These are phyloP conservation scores for Catostomus latipinnis DNA, from an alignment of 2,797 vertebrate species.

Conservation along the genomic window DNA sequence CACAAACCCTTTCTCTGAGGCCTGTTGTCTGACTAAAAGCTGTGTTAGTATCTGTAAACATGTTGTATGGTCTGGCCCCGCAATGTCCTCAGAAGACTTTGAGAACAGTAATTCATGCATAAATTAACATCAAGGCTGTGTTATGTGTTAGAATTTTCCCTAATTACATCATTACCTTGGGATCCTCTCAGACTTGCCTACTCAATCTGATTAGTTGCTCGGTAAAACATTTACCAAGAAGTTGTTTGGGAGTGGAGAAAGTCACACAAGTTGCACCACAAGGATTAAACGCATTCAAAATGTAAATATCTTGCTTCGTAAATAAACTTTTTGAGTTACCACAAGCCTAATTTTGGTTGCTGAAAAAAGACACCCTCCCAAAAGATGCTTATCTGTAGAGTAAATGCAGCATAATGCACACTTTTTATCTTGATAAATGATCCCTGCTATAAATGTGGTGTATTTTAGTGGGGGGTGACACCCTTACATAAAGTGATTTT, in stretches of 20 bases:
- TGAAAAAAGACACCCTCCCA: background rate
- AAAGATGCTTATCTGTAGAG: background rate
- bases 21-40: slow-evolving; percentile 12
- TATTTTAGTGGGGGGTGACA: background rate
- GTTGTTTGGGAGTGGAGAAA: background rate
- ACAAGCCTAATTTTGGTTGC: slow-evolving; percentile 7
- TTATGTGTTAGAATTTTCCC: background rate
- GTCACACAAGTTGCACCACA: slow-evolving; percentile 3
- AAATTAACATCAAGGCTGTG: slow-evolving; percentile 2
- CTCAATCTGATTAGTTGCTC: background rate
- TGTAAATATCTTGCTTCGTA: slow-evolving; percentile 7
- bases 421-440: slow-evolving; percentile 18
- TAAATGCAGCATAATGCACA: background rate
- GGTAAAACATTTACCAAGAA: background rate
- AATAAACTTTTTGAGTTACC: slow-evolving; percentile 20
- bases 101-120: background rate
- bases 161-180: slow-evolving; percentile 8
- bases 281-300: slow-evolving; percentile 23
- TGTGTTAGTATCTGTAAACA: slow-evolving; percentile 27
- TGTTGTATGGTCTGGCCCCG: slow-evolving; percentile 12
- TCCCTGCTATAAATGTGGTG: background rate
- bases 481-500: no score
- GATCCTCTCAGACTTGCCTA: background rate
- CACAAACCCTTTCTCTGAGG: slow-evolving; percentile 2
- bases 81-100: slow-evolving; percentile 6